A percentile compares a stretch with the other conserved stretches of the same genome.
Conservation (phyloP, 2,888 invertebrate species). For the Linnaemya tessellans region DNA sequence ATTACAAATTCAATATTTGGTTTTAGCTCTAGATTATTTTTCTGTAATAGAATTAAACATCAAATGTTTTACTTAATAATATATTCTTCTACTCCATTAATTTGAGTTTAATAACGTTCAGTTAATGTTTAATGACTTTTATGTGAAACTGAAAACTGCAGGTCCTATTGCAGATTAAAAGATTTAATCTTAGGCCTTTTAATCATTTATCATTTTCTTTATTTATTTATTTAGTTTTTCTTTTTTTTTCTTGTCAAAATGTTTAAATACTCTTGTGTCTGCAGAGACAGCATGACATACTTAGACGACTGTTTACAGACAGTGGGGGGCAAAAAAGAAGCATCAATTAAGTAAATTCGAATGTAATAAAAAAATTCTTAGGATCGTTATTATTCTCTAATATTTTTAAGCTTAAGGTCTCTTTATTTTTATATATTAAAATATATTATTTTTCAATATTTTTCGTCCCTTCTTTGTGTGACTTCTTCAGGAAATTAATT, state of each 20-base stretch:
- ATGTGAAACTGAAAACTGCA: background rate
- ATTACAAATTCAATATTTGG: background rate
- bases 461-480: too few relatives aligned
- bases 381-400: too few relatives aligned
- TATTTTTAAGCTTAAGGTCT: too few relatives aligned
- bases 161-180: conserved; percentile 4
- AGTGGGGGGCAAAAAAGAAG: background rate
- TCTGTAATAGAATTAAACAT: background rate
- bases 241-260: background rate
- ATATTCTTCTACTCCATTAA: background rate
- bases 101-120: background rate
- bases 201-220: conserved; percentile 3
- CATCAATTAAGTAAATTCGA: background rate
- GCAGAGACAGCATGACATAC: conserved; percentile 1
- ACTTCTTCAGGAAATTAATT: too few relatives aligned
- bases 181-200: background rate
- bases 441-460: too few relatives aligned
- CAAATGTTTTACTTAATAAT: background rate
- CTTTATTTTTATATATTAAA: too few relatives aligned
- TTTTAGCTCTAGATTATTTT: background rate
- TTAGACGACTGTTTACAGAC: background rate
- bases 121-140: background rate
- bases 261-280: conserved; percentile 17
- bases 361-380: too few relatives aligned
- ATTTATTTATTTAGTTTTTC: background rate